These are phyloP conservation scores for Eospalax fontanierii DNA, from an alignment of 2,797 vertebrate genomes.

Conservation along the genomic window DNA sequence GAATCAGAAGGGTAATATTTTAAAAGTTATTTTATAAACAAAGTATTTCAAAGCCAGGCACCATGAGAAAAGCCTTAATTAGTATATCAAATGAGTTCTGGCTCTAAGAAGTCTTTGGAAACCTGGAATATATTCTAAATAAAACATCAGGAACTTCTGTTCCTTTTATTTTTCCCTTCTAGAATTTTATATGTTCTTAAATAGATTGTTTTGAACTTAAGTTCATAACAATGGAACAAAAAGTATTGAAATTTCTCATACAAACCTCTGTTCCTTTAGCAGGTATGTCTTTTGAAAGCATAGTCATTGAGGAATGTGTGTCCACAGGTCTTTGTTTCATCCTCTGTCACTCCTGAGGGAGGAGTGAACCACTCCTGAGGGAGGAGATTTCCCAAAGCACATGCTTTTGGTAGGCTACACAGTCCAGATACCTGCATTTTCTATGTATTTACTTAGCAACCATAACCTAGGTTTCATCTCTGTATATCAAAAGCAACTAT, in stretches of 20 bases:
- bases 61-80: background rate
- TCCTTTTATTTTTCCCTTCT: background rate
- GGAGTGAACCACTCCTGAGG: background rate
- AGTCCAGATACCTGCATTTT: background rate
- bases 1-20: background rate
- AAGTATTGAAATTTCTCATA: background rate
- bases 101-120: slow-evolving; percentile 15
- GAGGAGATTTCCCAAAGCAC: background rate
- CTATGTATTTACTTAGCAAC: background rate
- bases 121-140: background rate
- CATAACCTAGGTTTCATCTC: background rate
- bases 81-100: background rate
- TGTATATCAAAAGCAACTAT: background rate
- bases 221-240: background rate
- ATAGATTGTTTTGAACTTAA: background rate
- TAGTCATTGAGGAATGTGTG: background rate
- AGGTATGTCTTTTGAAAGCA: slow-evolving; percentile 3
- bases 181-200: background rate
- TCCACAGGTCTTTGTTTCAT: background rate
- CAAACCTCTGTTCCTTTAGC: background rate
- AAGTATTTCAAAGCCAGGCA: background rate
- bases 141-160: slow-evolving; percentile 18
- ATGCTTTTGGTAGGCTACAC: background rate
- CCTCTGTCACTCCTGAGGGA: background rate
- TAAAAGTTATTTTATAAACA: background rate